These are phyloP conservation scores for Hylyphantes graminicola DNA, from an alignment of 1,140 invertebrate species.

Conservation along the genomic window DNA sequence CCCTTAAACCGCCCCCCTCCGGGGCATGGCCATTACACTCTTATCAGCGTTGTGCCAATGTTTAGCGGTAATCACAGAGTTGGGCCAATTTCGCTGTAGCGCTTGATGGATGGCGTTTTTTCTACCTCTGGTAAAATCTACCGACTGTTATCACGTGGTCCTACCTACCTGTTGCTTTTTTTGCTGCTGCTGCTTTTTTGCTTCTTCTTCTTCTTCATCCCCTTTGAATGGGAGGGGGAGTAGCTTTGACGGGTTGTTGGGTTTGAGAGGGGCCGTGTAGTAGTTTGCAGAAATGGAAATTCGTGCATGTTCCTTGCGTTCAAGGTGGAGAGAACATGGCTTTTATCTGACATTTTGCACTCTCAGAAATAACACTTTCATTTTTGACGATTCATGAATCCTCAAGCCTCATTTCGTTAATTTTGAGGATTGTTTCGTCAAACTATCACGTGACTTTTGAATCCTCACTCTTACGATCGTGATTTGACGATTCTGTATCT, in stretches of 20 bases:
- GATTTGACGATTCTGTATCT: too few relatives aligned
- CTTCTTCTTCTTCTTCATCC: too few relatives aligned
- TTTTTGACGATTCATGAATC: too few relatives aligned
- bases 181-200: background rate
- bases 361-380: too few relatives aligned
- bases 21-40: conserved; percentile 52
- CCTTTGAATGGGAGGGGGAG: background rate
- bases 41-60: conserved; percentile 60
- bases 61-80: conserved; percentile 60
- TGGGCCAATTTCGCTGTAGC: conserved; percentile 57
- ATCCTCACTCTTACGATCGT: too few relatives aligned
- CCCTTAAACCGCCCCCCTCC: background rate
- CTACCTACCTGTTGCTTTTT: conserved; percentile 51
- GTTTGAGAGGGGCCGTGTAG: conserved; percentile 4
- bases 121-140: conserved; percentile 44
- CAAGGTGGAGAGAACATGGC: too few relatives aligned
- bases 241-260: background rate
- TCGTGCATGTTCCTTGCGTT: too few relatives aligned
- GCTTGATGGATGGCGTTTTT: conserved; percentile 44
- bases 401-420: too few relatives aligned
- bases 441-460: too few relatives aligned
- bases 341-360: too few relatives aligned
- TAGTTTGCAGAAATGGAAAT: conserved; percentile 3
- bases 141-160: conserved; percentile 46
- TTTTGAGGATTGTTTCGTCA: too few relatives aligned